Base-by-base conservation (phyloP, 2,888 invertebrate genomes). In the Melinaea marsaeus region DNA sequence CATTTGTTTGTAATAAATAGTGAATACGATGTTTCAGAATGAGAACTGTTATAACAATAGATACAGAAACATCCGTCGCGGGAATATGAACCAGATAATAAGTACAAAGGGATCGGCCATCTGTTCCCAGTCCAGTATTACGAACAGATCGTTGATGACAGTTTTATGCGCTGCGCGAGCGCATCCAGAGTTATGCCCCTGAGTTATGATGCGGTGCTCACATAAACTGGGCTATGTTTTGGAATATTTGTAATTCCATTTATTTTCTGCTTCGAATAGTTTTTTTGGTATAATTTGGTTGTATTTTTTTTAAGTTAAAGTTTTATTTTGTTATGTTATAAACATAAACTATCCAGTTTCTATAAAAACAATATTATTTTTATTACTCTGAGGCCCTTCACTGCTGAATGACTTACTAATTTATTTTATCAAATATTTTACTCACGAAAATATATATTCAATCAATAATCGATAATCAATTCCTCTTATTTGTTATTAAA, bases 141-240 rank as follows among this genome's bases (percentile, higher is more conserved):
- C 74, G 75, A 73, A 78, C 81, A 81, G 79, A 80, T 79, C 77
- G 75, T 72, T 69, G 83, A 66, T 82, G 84, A 85, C 84, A 83
- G 83, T 69, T 84, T 85, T 79, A 84, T 79, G 74, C 71, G 74
- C 67, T 72, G 65, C 67, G 69, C 74, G 71, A 69, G 71, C 71
- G 69, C 69, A 66, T 63, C 55, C 48, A 64, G 64, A 63, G 58
- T 64, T 66, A 61, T 66, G 60, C 13, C 48, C 51, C 42, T 37
- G 60, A 61, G 58, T 57, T 63, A 66, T 61, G 58, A 57, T 51
- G 42, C 56, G 64, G 54, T 47, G 5, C 32, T 56, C 68, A 58
- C 61, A 64, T 64, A 32, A 33, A 42, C 58, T 61, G 64, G 66
- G 56, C 33, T 42, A 42, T 42, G 42, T 42, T 42, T 42, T 58